phyloP scores from a whole-genome alignment of 2,113 vertebrate species.

The Myiozetetes cayanensis region DNA sequence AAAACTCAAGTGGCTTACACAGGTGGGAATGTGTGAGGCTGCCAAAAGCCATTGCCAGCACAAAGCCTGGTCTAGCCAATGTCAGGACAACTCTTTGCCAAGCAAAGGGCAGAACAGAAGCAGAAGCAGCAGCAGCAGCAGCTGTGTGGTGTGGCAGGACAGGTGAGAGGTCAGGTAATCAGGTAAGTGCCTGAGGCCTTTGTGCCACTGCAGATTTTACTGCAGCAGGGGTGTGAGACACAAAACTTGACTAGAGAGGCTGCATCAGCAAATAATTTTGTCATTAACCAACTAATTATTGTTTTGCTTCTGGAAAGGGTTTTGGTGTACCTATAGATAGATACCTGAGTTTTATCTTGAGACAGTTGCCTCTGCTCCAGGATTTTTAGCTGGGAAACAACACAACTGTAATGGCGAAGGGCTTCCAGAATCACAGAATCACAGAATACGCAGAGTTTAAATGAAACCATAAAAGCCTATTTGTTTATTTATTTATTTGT shows the following conservation, averaged over 20 bases:
- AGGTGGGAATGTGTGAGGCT: background rate
- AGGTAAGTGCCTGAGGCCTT: background rate
- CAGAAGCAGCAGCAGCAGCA: background rate
- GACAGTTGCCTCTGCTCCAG: background rate
- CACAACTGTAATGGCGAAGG: background rate
- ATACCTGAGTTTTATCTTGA: background rate
- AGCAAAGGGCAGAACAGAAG: background rate
- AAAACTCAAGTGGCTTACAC: background rate
- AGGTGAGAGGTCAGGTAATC: background rate
- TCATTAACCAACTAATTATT: background rate
- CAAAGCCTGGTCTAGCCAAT: background rate
- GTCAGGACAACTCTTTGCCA: background rate
- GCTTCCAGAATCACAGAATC: background rate
- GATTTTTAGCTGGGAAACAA: background rate
- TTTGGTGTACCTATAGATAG: background rate
- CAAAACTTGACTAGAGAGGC: background rate
- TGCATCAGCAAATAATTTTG: background rate
- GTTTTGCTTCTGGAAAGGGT: background rate
- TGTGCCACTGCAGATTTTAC: background rate
- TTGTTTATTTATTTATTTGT: fast-evolving
- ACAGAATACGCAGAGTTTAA: background rate
- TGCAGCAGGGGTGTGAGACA: background rate
- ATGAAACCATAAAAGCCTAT: background rate
- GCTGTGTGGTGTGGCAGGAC: background rate
- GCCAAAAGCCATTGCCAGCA: background rate